A percentile compares a stretch with the other conserved stretches of the same genome.
Conservation (phyloP, 2,888 invertebrate genomes). For the Marronus borbonicus region DNA sequence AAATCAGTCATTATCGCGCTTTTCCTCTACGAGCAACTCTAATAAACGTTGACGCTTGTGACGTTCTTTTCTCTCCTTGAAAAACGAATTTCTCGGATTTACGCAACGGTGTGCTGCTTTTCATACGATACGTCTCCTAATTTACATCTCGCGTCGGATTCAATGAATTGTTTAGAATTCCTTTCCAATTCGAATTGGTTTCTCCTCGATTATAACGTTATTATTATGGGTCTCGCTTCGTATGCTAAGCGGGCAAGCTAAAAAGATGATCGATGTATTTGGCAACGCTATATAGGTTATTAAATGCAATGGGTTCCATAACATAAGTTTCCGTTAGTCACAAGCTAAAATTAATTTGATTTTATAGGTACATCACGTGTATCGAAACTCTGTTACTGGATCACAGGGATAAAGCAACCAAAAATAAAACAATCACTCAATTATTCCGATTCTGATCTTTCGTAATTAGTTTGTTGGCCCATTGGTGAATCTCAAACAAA, state of each 20-base stretch:
- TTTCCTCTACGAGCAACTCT: not conserved
- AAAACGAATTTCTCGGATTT: slow-evolving; percentile 20
- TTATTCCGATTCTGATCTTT: no score
- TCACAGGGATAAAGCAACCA: no score
- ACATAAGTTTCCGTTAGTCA: not conserved
- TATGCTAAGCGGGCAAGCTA: not conserved
- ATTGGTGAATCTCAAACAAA: no score
- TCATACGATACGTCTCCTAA: slow-evolving; percentile 17
- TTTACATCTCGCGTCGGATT: slow-evolving; percentile 23
- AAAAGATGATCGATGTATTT: slow-evolving; percentile 2
- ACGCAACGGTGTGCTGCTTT: not conserved
- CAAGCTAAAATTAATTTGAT: not conserved
- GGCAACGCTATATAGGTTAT: not conserved
- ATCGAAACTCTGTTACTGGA: no score
- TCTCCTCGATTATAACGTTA: not conserved
- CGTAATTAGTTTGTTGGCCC: no score
- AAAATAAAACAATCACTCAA: no score
- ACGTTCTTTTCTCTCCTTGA: slow-evolving; percentile 8
- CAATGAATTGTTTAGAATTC: slow-evolving; percentile 18
- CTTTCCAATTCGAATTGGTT: not conserved
- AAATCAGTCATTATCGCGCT: not conserved
- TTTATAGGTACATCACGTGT: not conserved
- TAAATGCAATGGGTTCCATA: not conserved
- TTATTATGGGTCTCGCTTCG: not conserved
- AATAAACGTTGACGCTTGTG: not conserved